Evolutionary conservation across 64 coral and sea anemone genomes (phyloP), one percentile per base, ranked within the genome.

Genomic region (Pachyseris speciosa): DNA sequence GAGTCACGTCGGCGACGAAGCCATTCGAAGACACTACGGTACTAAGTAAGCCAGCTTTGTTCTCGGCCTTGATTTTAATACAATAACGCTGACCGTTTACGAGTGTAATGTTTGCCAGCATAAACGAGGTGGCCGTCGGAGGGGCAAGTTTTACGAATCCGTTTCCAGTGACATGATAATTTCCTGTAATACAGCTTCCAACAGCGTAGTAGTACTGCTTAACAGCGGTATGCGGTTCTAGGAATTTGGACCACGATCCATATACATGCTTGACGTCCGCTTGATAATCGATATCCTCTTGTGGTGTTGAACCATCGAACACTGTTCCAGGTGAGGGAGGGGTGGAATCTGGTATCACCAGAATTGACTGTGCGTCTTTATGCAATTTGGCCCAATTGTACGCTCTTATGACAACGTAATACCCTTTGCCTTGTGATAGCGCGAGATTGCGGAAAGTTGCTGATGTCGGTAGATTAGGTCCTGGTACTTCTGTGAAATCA

Each of bases 181-280:
- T 94, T 34, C 78, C 80, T 29, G 9, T 40, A 6, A 84, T 22
- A n/a, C 92, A 94, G 58, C 86, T 94, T 64, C 92, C 92, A 5
- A 83, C 80, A 24, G 93, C 87, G 70, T 53, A 94, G 53, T 90
- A 77, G 70, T 91, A 90, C 67, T 94, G 88, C 31, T 94, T 91
- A 17, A 94, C 88, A 12, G 38, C 66, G 39, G 79, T 90, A 42
- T 90, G 78, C 25, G 75, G 75, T 22, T 96, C 94, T 25, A 31
- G 49, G 45, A 96, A 96, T 19, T 48, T 38, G 77, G 48, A 43
- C 94, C 94, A 96, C 27, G 68, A 84, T 2, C 68, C 90, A 15
- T 77, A 72, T 15, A 96, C 90, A 12, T 74, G 67, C 3, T 47
- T 63, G 24, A 92, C 32, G n/a, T 87, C 84, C 50, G 85, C 64